Evolutionary conservation across 2,888 invertebrate genomes (phyloP), one percentile per base, ranked within the genome.

Genomic region (Emmelina monodactyla): DNA sequence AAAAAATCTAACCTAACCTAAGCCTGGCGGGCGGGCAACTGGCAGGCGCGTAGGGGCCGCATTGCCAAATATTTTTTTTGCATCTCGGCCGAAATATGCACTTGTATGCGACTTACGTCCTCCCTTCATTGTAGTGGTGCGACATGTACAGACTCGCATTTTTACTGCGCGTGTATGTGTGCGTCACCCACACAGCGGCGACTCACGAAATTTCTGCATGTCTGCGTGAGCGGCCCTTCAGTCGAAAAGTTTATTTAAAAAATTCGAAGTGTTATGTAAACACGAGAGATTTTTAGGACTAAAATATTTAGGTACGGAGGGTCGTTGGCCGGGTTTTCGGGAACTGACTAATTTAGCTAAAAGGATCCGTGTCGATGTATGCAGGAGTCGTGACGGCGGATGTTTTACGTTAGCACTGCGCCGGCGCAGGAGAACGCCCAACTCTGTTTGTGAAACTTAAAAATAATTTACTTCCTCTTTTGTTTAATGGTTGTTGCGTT

Each of bases 1-100:
- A 75, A 79, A 78, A 76, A 76, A 78, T 79, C 79, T 79, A 79
- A 79, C 79, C 79, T 78, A 79, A 78, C 78, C 79, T 79, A 79
- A 79, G 73, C 76, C 78, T 62, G 73, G 66, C 78, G 76, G 66
- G 72, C 79, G 76, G 75, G 69, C 79, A 76, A 79, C 79, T 79
- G 79, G 67, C 78, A 66, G 73, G 60, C 75, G 76, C 65, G 75
- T 73, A 78, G 79, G 79, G 78, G 75, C 79, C 78, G 76, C 72
- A 76, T 79, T 79, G 79, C 79, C 79, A 79, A 79, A 78, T 78
- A 78, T 79, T 79, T 79, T 68, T 79, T 79, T 79, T 79, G 79
- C 78, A 79, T 79, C 79, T 79, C 79, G 73, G 70, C 79, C 79
- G 79, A 79, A 79, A 75, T 79, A 78, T 79, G 79, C 79, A 79